Evolutionary conservation across 2,797 vertebrate genomes (phyloP).

Genomic region (Cynodonichthys magdalenae): DNA sequence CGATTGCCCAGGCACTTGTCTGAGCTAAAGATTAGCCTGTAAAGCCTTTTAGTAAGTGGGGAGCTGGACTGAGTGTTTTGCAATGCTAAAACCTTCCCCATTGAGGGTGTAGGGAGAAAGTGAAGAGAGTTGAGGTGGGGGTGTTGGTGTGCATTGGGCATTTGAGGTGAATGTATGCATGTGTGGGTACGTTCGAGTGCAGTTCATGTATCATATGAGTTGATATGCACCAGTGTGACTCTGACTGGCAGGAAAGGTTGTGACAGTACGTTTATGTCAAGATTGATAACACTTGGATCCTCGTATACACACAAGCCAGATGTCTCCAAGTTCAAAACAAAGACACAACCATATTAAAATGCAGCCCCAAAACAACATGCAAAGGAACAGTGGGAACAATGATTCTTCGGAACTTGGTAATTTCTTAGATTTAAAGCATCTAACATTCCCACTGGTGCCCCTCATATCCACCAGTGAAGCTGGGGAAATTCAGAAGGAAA

Average conservation of each 20-base stretch:
- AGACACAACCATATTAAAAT: neutral
- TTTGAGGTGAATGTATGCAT: slow-evolving; percentile 19
- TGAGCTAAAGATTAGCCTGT: slow-evolving; percentile 78
- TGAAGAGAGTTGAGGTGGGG: slow-evolving; percentile 44
- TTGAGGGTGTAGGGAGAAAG: slow-evolving; percentile 54
- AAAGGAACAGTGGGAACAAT: slow-evolving; percentile 14
- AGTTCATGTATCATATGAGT: slow-evolving; percentile 14
- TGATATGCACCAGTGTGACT: slow-evolving; percentile 19
- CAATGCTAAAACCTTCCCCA: slow-evolving; percentile 78
- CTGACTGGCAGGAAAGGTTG: slow-evolving; percentile 35
- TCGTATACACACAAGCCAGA: neutral
- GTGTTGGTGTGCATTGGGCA: slow-evolving; percentile 36
- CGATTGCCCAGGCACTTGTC: slow-evolving; percentile 66
- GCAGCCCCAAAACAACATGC: slow-evolving; percentile 16
- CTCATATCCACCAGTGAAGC: slow-evolving; percentile 41
- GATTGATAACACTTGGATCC: slow-evolving; percentile 15
- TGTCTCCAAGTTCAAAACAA: slow-evolving; percentile 15
- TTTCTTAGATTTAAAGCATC: slow-evolving; percentile 43
- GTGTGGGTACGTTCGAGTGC: slow-evolving; percentile 19
- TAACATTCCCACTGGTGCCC: slow-evolving; percentile 39
- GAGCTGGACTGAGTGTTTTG: slow-evolving; percentile 76
- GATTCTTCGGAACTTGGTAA: slow-evolving; percentile 36
- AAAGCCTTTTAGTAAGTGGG: slow-evolving; percentile 80
- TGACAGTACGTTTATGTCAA: slow-evolving; percentile 23
- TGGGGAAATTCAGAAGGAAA: slow-evolving; percentile 33